Evolutionary conservation across 2,113 vertebrate species (phyloP), one percentile per base, ranked within the genome.

Genomic region (Ceyx margarethae): DNA sequence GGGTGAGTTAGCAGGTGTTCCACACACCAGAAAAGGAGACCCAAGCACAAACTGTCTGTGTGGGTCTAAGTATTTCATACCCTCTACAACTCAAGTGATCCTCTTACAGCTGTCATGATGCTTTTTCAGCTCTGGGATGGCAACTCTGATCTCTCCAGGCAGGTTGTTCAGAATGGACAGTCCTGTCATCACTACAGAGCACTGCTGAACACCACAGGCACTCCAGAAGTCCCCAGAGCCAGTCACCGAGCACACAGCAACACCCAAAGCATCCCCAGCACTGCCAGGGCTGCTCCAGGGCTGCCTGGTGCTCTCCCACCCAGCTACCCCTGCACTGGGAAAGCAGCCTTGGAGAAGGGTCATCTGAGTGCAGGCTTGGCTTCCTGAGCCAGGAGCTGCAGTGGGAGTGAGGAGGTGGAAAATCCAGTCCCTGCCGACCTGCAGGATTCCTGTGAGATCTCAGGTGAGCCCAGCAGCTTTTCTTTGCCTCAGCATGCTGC

Each of bases 21-120:
- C 82, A 92, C 75, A 57, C 60, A 31, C 12, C 33, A 76, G 62
- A 53, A 85, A 62, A 87, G 33, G 35, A 89, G 77, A 91, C 25
- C 56, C 69, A 82, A 69, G 51, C 43, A 54, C 60, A 83, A 62
- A 51, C 72, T 29, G 18, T 26, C 19, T 77, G 77, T 26, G 29
- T 48, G 40, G 42, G 74, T 85, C 60, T 91, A 89, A 82, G 58
- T 56, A 86, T 91, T 81, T 92, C 69, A 94, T 81, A 77, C 31
- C 37, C 37, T 74, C 64, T 50, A 50, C 64, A 90, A 48, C 45
- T 72, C 61, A 62, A 87, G 60, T 65, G 86, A 86, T 94, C 42
- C 84, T 87, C 75, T 94, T 92, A 67, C 8, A 77, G 51, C 50
- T 89, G 26, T 51, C 91, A 43, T 5, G 48, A 53, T 77, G 50